A percentile compares a stretch with the other conserved stretches of the same genome.
phyloP scores from a whole-genome alignment of 2,888 invertebrate species.

The Iselma pallidipennis region DNA sequence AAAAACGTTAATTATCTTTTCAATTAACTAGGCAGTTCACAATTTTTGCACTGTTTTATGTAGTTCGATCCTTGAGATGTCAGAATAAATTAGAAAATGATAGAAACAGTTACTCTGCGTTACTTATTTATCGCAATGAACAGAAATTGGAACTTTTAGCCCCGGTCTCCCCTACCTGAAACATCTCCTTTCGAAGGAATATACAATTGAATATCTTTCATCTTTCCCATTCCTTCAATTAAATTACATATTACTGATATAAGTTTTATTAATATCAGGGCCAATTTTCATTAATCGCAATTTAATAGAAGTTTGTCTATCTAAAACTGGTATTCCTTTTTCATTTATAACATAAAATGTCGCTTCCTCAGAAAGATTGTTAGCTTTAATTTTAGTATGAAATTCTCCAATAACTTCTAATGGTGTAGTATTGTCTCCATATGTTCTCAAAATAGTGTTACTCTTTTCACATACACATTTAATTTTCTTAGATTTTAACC shows the following conservation, averaged over 20 bases:
- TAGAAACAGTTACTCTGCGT: too few species aligned
- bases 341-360: conserved; percentile 29
- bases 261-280: conserved; percentile 13
- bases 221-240: conserved; percentile 41
- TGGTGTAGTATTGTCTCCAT: conserved; percentile 24
- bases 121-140: too few species aligned
- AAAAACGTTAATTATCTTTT: too few species aligned
- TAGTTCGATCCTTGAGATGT: too few species aligned
- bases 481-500: conserved; percentile 20
- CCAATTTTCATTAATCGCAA: conserved; percentile 33
- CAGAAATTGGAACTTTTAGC: too few species aligned
- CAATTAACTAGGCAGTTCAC: too few species aligned
- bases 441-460: conserved; percentile 26
- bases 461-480: conserved; percentile 19
- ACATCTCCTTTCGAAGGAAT: conserved; percentile 36
- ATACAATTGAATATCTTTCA: conserved; percentile 36
- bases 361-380: conserved; percentile 11
- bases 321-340: conserved; percentile 26
- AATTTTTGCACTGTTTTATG: too few species aligned
- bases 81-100: too few species aligned
- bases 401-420: conserved; percentile 32
- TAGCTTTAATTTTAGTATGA: conserved; percentile 23
- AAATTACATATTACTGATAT: not conserved
- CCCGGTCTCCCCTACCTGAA: too few species aligned
- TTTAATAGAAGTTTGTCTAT: conserved; percentile 28